Percentiles rank a stretch among this genome's conserved stretches.
Evolutionary conservation across 2,888 invertebrate species (phyloP).

Genomic region (Lasioglossum villosulum): DNA sequence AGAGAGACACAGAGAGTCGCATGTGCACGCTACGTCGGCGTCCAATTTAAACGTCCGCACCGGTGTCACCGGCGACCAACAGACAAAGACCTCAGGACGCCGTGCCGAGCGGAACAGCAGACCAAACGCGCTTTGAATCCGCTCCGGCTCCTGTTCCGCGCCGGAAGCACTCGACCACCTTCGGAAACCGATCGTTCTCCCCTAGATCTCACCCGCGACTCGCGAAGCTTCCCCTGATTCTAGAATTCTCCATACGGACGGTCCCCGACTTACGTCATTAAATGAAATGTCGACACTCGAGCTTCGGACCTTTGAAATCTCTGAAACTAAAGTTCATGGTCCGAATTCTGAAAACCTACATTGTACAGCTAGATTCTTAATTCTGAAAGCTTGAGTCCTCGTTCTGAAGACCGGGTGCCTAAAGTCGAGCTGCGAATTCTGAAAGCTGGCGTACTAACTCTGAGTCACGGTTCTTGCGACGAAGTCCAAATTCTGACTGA

Average conservation of each 20-base stretch:
- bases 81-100: constrained; percentile 30
- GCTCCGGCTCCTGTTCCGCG: background rate
- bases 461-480: background rate
- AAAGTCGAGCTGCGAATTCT: too few species aligned
- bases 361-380: too few species aligned
- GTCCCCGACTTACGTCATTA: background rate
- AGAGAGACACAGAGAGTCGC: background rate
- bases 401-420: too few species aligned
- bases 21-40: constrained; percentile 12
- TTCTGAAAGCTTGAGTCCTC: background rate
- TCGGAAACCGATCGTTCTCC: constrained; percentile 1
- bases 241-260: background rate
- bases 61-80: constrained; percentile 37
- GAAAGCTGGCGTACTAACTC: background rate
- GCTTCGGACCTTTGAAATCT: background rate
- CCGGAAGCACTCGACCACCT: constrained; percentile 13
- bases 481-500: background rate
- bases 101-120: background rate
- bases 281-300: background rate
- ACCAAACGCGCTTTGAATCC: constrained; percentile 21
- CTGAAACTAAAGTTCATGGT: too few species aligned
- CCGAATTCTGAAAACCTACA: background rate
- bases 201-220: background rate
- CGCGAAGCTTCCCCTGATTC: background rate
- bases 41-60: constrained; percentile 60